phyloP scores from a whole-genome alignment of 2,888 invertebrate species.

The Athetis lepigone region DNA sequence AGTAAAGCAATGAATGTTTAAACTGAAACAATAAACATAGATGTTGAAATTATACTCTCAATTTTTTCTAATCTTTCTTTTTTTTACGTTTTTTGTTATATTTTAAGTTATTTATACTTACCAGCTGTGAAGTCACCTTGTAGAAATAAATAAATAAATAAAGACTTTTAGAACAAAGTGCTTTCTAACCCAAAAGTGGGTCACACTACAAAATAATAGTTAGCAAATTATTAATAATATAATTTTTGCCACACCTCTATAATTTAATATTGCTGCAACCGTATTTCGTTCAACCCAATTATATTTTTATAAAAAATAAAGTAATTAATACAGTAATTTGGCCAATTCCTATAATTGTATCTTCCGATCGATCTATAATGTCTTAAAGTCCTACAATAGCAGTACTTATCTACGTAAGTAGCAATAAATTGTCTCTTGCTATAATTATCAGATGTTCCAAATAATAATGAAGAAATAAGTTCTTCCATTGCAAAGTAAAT shows the following conservation, averaged over 20 bases:
- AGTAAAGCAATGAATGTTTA: too few species aligned
- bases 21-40: background rate
- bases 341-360: conserved; percentile 35
- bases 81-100: too few species aligned
- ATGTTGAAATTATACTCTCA: background rate
- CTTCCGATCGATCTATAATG: conserved; percentile 44
- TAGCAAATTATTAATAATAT: conserved; percentile 42
- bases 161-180: conserved; percentile 9
- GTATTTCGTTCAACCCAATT: conserved; percentile 43
- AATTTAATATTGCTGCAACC: conserved; percentile 46
- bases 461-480: conserved; percentile 38
- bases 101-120: too few species aligned
- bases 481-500: conserved; percentile 3
- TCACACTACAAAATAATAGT: conserved; percentile 31
- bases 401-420: conserved; percentile 15
- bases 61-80: background rate
- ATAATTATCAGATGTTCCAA: conserved; percentile 41
- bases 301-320: conserved; percentile 34
- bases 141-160: too few species aligned
- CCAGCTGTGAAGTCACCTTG: too few species aligned
- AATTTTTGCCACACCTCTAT: conserved; percentile 29
- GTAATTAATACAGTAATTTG: conserved; percentile 34
- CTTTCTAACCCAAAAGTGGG: conserved; percentile 32
- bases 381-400: conserved; percentile 25
- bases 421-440: conserved; percentile 34